Evolutionary conservation across 2,113 vertebrate genomes (phyloP), one percentile per base, ranked within the genome.

Genomic region (Donacobius atricapilla): DNA sequence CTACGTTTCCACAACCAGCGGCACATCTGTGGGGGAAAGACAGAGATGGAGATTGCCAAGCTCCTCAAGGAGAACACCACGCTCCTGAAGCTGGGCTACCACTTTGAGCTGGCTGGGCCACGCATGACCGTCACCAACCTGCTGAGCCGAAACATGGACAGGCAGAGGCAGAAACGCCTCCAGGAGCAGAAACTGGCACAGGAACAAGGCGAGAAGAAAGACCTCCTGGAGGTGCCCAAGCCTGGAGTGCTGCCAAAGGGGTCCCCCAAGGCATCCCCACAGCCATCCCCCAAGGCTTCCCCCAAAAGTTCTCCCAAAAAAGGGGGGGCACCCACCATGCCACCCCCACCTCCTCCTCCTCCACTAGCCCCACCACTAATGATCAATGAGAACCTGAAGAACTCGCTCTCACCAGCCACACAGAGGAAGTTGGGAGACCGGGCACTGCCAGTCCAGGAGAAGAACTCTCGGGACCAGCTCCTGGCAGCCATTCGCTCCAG

Each of bases 1-100:
- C 98, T 99, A 20, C 99, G 99, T 37, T 99, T 99, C 95, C 99
- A 99, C 96, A 99, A 99, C 98, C 99, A 99, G 97, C 97, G 99
- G 7, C 99, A 99, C 98, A 99, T 99, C 96, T 99, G 99, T 1
- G 99, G 99, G 2, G 99, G 99, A 39, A 99, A 99, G 97, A 99
- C 99, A 0, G 99, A 99, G 97, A 99, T 99, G 99, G 99, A 99
- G 98, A 99, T 99, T 65, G 98, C 98, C 73, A 99, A 98, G 90
- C 98, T 99, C 39, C 98, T 99, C 76, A 99, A 99, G 93, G 99
- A 99, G 17, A 99, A 99, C 97, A 98, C 98, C 89, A 99, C 99
- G 0, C 96, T 99, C 69, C 98, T 99, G 75, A 99, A 99, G 92
- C 98, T 99, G 88, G 99, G 99, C 82, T 99, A 99, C 96, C 99